phyloP scores from a whole-genome alignment of 2,113 vertebrate genomes.

The Mustela nigripes region DNA sequence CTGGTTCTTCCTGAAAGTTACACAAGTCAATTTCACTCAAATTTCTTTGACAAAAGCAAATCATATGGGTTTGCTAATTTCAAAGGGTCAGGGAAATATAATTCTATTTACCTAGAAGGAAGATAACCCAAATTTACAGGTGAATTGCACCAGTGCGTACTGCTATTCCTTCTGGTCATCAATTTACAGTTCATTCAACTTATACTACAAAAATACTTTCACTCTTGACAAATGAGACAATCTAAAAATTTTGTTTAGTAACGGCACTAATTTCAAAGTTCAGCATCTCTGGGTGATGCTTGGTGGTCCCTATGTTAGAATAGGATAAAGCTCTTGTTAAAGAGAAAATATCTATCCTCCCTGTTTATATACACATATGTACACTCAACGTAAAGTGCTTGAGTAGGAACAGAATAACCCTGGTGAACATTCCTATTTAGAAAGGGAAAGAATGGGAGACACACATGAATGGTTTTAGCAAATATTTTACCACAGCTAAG shows the following conservation, averaged over 20 bases:
- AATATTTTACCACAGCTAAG: conserved; percentile 38
- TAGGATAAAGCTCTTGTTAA: conserved; percentile 14
- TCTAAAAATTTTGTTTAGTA: not conserved
- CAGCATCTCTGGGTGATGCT: not conserved
- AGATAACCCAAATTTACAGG: not conserved
- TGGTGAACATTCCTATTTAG: conserved; percentile 4
- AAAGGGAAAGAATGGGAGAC: not conserved
- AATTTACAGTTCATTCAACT: not conserved
- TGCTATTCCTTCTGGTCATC: not conserved
- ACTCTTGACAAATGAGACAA: conserved; percentile 2
- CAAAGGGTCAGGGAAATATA: not conserved
- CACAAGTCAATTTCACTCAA: not conserved
- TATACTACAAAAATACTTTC: not conserved
- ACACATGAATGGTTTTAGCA: conserved; percentile 26
- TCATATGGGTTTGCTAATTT: not conserved
- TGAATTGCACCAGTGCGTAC: not conserved
- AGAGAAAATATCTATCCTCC: not conserved
- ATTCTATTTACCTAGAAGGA: not conserved
- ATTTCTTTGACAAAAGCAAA: conserved; percentile 26
- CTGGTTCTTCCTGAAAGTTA: conserved; percentile 25
- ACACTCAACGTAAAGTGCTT: not conserved
- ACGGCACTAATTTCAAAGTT: not conserved
- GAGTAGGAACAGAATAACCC: not conserved
- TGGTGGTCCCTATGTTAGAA: not conserved
- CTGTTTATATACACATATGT: not conserved